Evolutionary conservation across 2,113 vertebrate genomes (phyloP).

Genomic region (Empidonax traillii): DNA sequence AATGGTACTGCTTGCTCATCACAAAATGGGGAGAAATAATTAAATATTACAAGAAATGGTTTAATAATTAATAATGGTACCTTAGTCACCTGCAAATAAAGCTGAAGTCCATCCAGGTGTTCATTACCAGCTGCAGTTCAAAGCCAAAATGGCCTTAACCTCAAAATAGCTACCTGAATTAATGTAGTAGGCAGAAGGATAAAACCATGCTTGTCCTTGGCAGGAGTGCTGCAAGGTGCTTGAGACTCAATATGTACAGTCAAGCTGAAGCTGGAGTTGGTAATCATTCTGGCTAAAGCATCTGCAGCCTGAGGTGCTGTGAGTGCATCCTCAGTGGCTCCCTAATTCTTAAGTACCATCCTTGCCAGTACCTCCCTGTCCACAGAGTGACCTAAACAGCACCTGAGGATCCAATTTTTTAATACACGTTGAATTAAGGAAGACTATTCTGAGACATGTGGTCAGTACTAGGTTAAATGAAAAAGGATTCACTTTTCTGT

Average conservation of each 20-base stretch:
- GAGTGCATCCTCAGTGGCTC: background rate
- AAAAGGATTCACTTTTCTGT: background rate
- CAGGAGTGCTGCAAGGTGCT: slow-evolving; percentile 21
- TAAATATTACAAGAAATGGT: slow-evolving; percentile 48
- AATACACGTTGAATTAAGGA: background rate
- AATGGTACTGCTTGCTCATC: slow-evolving; percentile 65
- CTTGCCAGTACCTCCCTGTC: background rate
- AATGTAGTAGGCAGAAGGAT: background rate
- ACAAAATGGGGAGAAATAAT: slow-evolving; percentile 58
- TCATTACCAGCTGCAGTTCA: background rate
- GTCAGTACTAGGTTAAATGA: background rate
- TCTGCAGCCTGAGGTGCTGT: background rate
- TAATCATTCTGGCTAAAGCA: slow-evolving; percentile 3
- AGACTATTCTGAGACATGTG: background rate
- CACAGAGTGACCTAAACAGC: background rate
- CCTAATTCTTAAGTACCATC: background rate
- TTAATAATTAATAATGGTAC: slow-evolving; percentile 38
- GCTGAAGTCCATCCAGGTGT: background rate
- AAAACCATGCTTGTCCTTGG: slow-evolving; percentile 1
- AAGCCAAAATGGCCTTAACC: background rate
- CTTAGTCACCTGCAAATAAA: slow-evolving; percentile 14
- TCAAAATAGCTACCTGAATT: slow-evolving; percentile 17
- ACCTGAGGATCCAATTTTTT: background rate
- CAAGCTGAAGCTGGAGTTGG: background rate
- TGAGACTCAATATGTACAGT: background rate